Conservation (phyloP, 2,888 invertebrate genomes). For the Heterodera filipjevi region DNA sequence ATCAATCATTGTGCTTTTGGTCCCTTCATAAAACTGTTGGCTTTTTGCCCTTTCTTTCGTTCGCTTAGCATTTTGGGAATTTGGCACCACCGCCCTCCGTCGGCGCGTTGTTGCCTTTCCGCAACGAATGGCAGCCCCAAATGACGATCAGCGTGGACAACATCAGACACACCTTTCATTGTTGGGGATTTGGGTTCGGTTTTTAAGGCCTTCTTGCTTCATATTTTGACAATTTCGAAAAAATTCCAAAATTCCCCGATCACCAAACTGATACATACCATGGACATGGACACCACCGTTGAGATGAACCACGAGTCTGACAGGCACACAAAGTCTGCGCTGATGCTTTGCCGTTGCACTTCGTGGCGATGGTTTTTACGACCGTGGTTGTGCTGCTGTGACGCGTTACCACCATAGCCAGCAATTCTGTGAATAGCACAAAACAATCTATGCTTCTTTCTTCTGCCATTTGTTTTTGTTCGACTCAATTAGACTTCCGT, state of each 20-base stretch:
- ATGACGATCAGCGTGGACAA: constrained; percentile 63
- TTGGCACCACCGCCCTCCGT: neutral
- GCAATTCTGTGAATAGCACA: neutral
- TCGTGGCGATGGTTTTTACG: constrained; percentile 7
- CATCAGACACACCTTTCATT: constrained; percentile 51
- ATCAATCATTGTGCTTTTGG: neutral
- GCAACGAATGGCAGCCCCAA: constrained; percentile 60
- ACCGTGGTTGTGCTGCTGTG: neutral
- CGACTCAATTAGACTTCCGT: too few species aligned
- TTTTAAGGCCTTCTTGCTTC: too few species aligned
- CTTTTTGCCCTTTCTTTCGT: neutral
- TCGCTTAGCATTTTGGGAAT: neutral
- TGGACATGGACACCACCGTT: constrained; percentile 60
- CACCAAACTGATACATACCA: constrained; percentile 40
- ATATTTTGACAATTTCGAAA: neutral
- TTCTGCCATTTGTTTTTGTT: too few species aligned
- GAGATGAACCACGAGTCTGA: constrained; percentile 63
- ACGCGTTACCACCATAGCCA: neutral
- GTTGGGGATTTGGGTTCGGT: too few species aligned
- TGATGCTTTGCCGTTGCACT: constrained; percentile 25
- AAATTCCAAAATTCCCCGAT: neutral
- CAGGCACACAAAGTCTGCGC: constrained; percentile 58
- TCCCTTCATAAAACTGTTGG: too few species aligned
- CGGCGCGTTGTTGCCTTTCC: constrained; percentile 5
- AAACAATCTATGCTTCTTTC: too few species aligned